Evolutionary conservation across 2,888 invertebrate genomes (phyloP), one percentile per base, ranked within the genome.

Genomic region (Zygogramma bicolorata): DNA sequence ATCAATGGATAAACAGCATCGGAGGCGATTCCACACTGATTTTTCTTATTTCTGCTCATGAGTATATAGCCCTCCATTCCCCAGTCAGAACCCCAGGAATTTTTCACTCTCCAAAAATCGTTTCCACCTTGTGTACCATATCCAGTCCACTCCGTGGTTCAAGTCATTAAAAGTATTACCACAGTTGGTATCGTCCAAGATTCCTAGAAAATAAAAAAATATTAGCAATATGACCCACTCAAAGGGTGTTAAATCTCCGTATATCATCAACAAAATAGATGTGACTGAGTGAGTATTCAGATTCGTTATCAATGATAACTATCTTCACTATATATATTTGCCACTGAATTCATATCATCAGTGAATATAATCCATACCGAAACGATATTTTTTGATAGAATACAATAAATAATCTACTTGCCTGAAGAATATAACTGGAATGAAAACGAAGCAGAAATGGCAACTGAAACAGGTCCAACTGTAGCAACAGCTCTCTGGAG

Each of bases 401-500:
- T n/a, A n/a, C n/a, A n/a, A n/a, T n/a, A n/a, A n/a, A n/a, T n/a
- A n/a, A n/a, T n/a, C n/a, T n/a, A n/a, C 18, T 18, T 1, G 15
- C 42, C 42, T 42, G 42, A 42, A 5, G 10, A 8, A 42, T 42
- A 42, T 3, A 42, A 6, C 5, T 42, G 42, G 5, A 42, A 42
- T 6, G 1, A 13, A n/a, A 18, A 42, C 18, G 42, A 42, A 18
- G 42, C 42, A 18, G 15, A 42, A 42, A 42, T 42, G 15, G 42
- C 42, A 15, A 79, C 75, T 0, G 78, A 76, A 20, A 79, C 68
- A 20, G 79, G 79, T 10, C 78, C 77, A 25, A 73, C 65, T 7
- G 58, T 42, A 6, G 75, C 78, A 10, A 79, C 75, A 20, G 79
- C 79, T n/a, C 49, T 61, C 60, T 75, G 70, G 13, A 80, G 49